These are phyloP conservation scores for Musca domestica DNA, from an alignment of 1,140 invertebrate genomes.

Conservation along the genomic window DNA sequence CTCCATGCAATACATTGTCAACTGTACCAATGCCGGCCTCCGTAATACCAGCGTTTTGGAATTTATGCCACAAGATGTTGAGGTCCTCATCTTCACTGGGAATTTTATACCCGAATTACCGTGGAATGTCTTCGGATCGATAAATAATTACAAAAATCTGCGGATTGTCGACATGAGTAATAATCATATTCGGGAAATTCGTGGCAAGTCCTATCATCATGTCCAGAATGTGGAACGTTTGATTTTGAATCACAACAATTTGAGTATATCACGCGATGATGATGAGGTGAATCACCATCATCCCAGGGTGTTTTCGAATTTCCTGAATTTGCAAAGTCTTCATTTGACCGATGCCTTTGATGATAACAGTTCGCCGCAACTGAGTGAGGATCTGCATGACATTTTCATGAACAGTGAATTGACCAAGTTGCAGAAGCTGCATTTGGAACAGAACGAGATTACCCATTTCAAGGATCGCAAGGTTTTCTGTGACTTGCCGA, in stretches of 20 bases:
- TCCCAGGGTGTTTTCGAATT: conserved; percentile 76
- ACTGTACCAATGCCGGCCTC: conserved; percentile 70
- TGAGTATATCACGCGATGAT: conserved; percentile 61
- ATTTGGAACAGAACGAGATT: conserved; percentile 79
- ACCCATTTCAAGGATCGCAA: conserved; percentile 62
- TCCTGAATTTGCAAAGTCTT: conserved; percentile 68
- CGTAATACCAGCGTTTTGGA: conserved; percentile 60
- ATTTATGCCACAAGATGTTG: conserved; percentile 64
- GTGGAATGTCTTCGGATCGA: conserved; percentile 70
- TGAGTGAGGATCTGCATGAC: conserved; percentile 67
- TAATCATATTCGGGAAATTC: conserved; percentile 72
- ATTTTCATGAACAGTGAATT: conserved; percentile 73
- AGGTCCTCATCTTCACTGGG: conserved; percentile 73
- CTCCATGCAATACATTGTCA: conserved; percentile 64
- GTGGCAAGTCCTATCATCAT: conserved; percentile 75
- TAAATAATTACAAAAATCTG: conserved; percentile 61
- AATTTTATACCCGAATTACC: conserved; percentile 66
- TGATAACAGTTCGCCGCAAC: conserved; percentile 62
- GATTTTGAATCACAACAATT: conserved; percentile 72
- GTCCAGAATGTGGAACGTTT: conserved; percentile 70
- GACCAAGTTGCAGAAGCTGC: conserved; percentile 67
- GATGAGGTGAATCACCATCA: conserved; percentile 63
- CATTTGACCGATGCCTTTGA: conserved; percentile 77
- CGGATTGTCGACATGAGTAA: conserved; percentile 74
- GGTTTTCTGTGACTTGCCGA: conserved; percentile 71